Percentiles rank a stretch among this genome's conserved stretches.
These are phyloP conservation scores for Zaprionus lachaisei DNA, from an alignment of 1,140 invertebrate species.

Conservation along the genomic window DNA sequence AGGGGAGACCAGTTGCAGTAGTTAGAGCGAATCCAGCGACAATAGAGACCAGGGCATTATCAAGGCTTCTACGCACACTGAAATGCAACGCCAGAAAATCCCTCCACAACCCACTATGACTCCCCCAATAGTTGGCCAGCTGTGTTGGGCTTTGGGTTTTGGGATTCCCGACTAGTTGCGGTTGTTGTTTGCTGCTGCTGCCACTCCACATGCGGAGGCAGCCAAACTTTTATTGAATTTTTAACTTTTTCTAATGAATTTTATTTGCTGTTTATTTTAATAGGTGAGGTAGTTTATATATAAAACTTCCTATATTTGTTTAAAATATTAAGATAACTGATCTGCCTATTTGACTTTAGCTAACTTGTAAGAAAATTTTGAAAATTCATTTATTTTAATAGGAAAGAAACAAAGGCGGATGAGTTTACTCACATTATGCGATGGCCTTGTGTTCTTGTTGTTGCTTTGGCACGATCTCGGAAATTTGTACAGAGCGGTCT, in stretches of 20 bases:
- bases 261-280: background rate
- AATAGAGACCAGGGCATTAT: slow-evolving; percentile 35
- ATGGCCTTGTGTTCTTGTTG: slow-evolving; percentile 47
- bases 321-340: background rate
- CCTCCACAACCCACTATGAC: slow-evolving; percentile 2
- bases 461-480: slow-evolving; percentile 49
- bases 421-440: slow-evolving; percentile 56
- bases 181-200: slow-evolving; percentile 13
- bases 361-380: background rate
- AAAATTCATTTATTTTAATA: slow-evolving; percentile 3
- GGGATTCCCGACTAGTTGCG: slow-evolving; percentile 27
- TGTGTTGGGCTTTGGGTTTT: slow-evolving; percentile 5
- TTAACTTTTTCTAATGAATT: slow-evolving; percentile 16
- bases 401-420: slow-evolving; percentile 41
- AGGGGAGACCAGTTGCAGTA: slow-evolving; percentile 5
- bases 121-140: slow-evolving; percentile 11
- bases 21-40: slow-evolving; percentile 37
- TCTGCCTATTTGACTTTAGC: background rate
- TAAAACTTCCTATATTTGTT: background rate
- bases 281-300: background rate
- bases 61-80: slow-evolving; percentile 32
- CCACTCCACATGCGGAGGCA: background rate
- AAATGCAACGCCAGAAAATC: slow-evolving; percentile 22
- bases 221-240: slow-evolving; percentile 27
- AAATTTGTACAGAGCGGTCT: slow-evolving; percentile 28